Evolutionary conservation across 2,888 invertebrate species (phyloP).

Genomic region (Noctua comes): DNA sequence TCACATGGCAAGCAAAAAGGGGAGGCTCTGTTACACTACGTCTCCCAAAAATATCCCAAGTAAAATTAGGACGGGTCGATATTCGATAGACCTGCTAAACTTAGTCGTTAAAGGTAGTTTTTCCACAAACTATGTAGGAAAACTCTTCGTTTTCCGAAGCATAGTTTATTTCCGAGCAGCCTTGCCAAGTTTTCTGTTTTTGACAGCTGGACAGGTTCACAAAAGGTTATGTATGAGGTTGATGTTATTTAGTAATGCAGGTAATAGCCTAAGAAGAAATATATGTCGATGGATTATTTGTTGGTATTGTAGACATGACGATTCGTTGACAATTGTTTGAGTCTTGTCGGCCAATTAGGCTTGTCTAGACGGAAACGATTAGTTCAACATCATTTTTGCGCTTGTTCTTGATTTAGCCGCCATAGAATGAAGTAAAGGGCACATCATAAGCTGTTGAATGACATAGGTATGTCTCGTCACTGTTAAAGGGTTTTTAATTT

Average conservation of each 20-base stretch:
- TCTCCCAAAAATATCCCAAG: constrained; percentile 2
- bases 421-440: no score
- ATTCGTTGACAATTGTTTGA: not conserved
- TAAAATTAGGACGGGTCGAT: constrained; percentile 38
- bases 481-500: no score
- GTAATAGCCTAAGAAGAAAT: not conserved
- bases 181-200: constrained; percentile 53
- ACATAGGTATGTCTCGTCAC: no score
- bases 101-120: not conserved
- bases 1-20: not conserved
- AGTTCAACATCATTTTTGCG: not conserved
- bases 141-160: constrained; percentile 13
- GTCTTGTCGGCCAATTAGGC: not conserved
- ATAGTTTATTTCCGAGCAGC: constrained; percentile 23
- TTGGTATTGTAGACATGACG: not conserved
- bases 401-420: no score
- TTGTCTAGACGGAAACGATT: not conserved
- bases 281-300: not conserved
- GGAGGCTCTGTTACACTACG: not conserved
- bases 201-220: constrained; percentile 32
- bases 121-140: not conserved
- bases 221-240: not conserved
- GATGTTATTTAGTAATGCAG: constrained; percentile 26
- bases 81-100: not conserved
- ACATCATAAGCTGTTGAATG: no score